Evolutionary conservation across 2,797 vertebrate species (phyloP).

Genomic region (Ctenosaura bakeri): DNA sequence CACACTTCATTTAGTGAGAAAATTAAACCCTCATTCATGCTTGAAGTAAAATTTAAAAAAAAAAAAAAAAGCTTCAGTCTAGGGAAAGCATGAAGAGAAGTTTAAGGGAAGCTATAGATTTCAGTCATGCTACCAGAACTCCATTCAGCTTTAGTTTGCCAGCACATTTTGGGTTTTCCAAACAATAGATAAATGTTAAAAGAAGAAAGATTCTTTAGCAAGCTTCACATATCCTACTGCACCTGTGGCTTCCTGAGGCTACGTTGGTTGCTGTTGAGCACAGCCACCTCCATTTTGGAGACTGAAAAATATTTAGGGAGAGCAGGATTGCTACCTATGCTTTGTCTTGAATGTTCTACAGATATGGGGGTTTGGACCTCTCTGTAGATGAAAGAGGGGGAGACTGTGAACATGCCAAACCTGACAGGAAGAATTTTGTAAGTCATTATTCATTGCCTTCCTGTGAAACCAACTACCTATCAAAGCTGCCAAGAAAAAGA

Average conservation of each 20-base stretch:
- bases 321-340: neutral
- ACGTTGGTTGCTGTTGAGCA: neutral
- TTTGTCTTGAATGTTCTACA: neutral
- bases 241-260: neutral
- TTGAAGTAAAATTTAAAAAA: neutral
- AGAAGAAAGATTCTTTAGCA: neutral
- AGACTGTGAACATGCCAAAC: slow-evolving; percentile 27
- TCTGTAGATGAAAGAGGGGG: slow-evolving; percentile 42
- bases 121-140: neutral
- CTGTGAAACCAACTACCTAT: slow-evolving; percentile 65
- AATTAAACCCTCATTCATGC: neutral
- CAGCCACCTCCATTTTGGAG: too few species aligned
- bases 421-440: slow-evolving; percentile 47
- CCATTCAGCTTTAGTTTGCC: neutral
- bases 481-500: slow-evolving; percentile 69
- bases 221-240: neutral
- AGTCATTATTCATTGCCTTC: slow-evolving; percentile 60
- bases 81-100: neutral
- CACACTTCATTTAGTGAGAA: neutral
- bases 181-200: neutral
- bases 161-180: neutral
- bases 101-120: neutral
- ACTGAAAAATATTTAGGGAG: neutral
- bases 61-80: neutral
- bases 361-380: neutral